These are phyloP conservation scores for Rhingia rostrata DNA, from an alignment of 2,888 invertebrate genomes.

Conservation along the genomic window DNA sequence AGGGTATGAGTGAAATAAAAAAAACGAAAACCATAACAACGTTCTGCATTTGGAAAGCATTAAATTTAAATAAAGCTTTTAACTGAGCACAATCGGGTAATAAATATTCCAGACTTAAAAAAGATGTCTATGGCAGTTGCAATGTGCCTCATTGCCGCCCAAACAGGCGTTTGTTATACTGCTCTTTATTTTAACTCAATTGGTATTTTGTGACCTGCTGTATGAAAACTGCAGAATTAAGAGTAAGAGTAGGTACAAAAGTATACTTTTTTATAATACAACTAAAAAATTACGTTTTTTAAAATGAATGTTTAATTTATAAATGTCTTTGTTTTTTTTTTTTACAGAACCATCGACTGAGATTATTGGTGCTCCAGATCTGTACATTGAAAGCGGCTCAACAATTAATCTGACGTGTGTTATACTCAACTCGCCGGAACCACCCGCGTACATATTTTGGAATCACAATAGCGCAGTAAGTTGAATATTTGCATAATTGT, in stretches of 20 bases:
- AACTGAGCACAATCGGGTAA: conserved; percentile 30
- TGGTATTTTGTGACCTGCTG: conserved; percentile 17
- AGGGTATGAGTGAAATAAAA: conserved; percentile 14
- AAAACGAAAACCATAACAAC: not conserved
- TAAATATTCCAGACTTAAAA: conserved; percentile 36
- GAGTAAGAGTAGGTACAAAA: not conserved
- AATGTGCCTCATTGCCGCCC: not conserved
- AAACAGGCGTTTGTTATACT: not conserved
- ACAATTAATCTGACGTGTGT: conserved; percentile 97
- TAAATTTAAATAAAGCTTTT: conserved; percentile 51
- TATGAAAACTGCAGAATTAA: conserved; percentile 3
- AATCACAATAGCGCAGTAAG: conserved; percentile 96
- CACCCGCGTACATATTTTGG: conserved; percentile 97
- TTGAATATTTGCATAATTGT: conserved; percentile 75
- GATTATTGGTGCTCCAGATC: conserved; percentile 95
- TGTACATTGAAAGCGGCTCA: conserved; percentile 96
- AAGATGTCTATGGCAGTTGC: conserved; percentile 29
- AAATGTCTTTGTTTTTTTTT: not conserved
- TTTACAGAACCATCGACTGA: conserved; percentile 94
- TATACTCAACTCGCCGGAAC: conserved; percentile 94
- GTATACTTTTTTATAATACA: not conserved
- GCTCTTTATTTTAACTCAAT: conserved; percentile 1
- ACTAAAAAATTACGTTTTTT: not conserved
- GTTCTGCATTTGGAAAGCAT: conserved; percentile 20
- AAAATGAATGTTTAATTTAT: not conserved